Conservation (phyloP, 2,113 vertebrate species). For the Hypocryptadius cinnamomeus region DNA sequence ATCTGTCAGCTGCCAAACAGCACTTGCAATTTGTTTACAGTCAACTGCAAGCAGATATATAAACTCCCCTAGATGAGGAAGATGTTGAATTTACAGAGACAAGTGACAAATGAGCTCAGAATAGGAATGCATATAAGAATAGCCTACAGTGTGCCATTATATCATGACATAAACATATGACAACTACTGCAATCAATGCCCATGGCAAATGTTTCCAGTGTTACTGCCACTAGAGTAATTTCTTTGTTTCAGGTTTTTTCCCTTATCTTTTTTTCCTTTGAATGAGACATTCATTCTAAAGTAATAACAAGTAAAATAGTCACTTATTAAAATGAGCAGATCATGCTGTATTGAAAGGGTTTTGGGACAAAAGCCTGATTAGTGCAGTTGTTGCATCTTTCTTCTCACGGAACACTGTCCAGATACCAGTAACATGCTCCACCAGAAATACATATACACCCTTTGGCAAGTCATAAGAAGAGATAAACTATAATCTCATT, state of each 20-base stretch:
- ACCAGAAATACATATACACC: neutral
- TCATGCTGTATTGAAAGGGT: neutral
- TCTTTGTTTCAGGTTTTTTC: neutral
- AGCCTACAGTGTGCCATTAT: conserved; percentile 73
- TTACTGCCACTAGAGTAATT: conserved; percentile 50
- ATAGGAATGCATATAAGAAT: conserved; percentile 63
- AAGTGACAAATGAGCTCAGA: conserved; percentile 70
- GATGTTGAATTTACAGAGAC: conserved; percentile 68
- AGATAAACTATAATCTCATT: neutral
- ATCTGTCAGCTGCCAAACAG: conserved; percentile 57
- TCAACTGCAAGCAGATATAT: conserved; percentile 67
- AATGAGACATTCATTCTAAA: neutral
- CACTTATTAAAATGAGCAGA: neutral
- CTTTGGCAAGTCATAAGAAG: neutral
- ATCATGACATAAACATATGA: conserved; percentile 75
- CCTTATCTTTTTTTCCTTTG: neutral
- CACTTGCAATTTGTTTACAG: conserved; percentile 71
- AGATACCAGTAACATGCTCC: neutral
- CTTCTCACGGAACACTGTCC: neutral
- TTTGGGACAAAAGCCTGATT: neutral
- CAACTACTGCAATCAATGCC: conserved; percentile 65
- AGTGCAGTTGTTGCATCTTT: neutral
- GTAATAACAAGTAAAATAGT: neutral
- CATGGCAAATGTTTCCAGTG: conserved; percentile 61
- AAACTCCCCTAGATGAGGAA: conserved; percentile 66